Conservation (phyloP, 2,888 invertebrate genomes). For the Stenodema calcarata region DNA sequence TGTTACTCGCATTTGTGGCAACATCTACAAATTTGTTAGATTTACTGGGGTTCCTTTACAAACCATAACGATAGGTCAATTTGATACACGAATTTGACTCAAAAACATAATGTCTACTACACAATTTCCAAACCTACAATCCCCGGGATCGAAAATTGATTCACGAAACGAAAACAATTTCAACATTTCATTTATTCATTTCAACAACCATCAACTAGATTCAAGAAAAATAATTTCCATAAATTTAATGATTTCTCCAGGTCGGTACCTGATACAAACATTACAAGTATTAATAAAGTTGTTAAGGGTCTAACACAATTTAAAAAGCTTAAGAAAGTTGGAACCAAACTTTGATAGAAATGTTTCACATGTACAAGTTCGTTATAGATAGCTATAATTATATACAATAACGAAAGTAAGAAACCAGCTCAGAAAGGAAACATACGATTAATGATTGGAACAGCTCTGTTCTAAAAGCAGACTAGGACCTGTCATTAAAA, state of each 20-base stretch:
- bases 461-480: neutral
- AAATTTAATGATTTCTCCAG: neutral
- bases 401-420: neutral
- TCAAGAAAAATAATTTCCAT: constrained; percentile 23
- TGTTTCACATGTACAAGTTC: neutral
- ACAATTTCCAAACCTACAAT: no score
- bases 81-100: no score
- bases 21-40: no score
- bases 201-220: constrained; percentile 24
- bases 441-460: neutral
- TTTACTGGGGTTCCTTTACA: no score
- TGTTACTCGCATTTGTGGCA: no score
- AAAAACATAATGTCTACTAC: no score
- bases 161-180: neutral
- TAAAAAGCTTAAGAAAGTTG: neutral
- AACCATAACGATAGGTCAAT: no score
- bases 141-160: neutral
- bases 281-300: neutral
- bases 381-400: neutral
- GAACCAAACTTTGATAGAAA: neutral
- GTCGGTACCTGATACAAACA: neutral
- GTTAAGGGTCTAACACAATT: neutral
- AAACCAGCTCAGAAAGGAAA: neutral
- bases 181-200: constrained; percentile 10
- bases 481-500: neutral